Base-by-base conservation (phyloP, 2,113 vertebrate species). In the Gadus chalcogrammus region DNA sequence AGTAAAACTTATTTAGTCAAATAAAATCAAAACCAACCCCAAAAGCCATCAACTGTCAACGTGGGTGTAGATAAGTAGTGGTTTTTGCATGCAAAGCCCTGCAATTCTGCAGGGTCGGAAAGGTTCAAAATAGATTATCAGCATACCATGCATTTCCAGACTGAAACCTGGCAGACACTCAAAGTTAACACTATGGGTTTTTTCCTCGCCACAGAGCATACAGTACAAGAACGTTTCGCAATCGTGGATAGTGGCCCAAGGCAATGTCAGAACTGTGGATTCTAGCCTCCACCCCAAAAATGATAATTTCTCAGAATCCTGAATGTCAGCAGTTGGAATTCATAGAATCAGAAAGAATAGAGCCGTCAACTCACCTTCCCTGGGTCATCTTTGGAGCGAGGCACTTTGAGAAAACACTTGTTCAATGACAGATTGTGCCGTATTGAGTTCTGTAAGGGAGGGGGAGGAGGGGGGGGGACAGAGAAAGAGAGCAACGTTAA, bases 261-360 rank as follows among this genome's bases (percentile, higher is more conserved):
- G 28, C 62, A 31, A 31, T 3, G 27, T 55, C 24, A 8, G 55
- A 42, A 22, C 53, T 68, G 66, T 68, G 60, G 35, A 35, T 56
- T 24, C 65, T 35, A 16, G 18, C 9, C 20, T 20, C 20, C 38
- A 60, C 16, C 63, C 59, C 63, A 67, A 71, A 35, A 6, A 48
- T 28, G 35, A 1, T 42, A 73, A 65, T 62, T 22, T 68, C 91
- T 91, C 84, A 93, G 91, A 91, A 92, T 93, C 89, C 80, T 92
- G 91, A 88, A 92, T 93, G 91, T 93, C 91, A 87, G 91, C 90
- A 90, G 92, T 93, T 65, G 92, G 92, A 85, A 92, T 93, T 91
- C 92, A 88, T 70, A 65, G 68, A 55, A 70, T 69, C 15, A 75
- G 75, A 75, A 65, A 72, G 52, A 76, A 55, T 70, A 12, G 80